Conservation (phyloP, 2,797 vertebrate genomes). For the Ptychobarbus kaznakovi region DNA sequence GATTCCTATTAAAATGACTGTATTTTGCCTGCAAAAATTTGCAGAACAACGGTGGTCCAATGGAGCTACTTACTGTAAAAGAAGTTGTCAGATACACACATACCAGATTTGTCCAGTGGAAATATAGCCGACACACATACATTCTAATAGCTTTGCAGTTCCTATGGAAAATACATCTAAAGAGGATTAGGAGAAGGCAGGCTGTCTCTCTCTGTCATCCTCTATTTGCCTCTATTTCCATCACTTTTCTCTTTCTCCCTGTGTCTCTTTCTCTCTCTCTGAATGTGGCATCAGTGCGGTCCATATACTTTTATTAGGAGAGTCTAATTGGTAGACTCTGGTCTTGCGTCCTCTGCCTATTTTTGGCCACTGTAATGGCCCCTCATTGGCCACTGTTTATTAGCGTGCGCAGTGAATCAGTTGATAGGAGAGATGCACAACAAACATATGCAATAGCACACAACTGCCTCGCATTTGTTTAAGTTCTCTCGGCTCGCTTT, state of each 20-base stretch:
- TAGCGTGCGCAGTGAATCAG: slow-evolving; percentile 47
- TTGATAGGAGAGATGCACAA: slow-evolving; percentile 5
- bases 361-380: slow-evolving; percentile 42
- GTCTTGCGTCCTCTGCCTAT: slow-evolving; percentile 30
- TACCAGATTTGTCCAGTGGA: slow-evolving; percentile 67
- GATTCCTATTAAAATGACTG: no score
- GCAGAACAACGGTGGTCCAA: no score
- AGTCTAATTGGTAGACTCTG: slow-evolving; percentile 30
- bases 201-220: slow-evolving; percentile 29
- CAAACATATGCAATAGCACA: background rate
- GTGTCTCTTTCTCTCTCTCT: slow-evolving; percentile 39
- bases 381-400: slow-evolving; percentile 65
- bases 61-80: slow-evolving; percentile 55
- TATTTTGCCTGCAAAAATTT: no score
- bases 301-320: slow-evolving; percentile 36
- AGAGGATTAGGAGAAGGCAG: slow-evolving; percentile 3
- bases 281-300: slow-evolving; percentile 12
- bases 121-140: slow-evolving; percentile 69
- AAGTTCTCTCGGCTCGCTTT: background rate
- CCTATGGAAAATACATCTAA: slow-evolving; percentile 71
- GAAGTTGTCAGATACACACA: slow-evolving; percentile 36
- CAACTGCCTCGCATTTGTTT: background rate
- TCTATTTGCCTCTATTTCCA: slow-evolving; percentile 28
- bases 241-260: slow-evolving; percentile 28
- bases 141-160: slow-evolving; percentile 72